Evolutionary conservation across 2,113 vertebrate species (phyloP).

Genomic region (Anser brachyrhynchus): DNA sequence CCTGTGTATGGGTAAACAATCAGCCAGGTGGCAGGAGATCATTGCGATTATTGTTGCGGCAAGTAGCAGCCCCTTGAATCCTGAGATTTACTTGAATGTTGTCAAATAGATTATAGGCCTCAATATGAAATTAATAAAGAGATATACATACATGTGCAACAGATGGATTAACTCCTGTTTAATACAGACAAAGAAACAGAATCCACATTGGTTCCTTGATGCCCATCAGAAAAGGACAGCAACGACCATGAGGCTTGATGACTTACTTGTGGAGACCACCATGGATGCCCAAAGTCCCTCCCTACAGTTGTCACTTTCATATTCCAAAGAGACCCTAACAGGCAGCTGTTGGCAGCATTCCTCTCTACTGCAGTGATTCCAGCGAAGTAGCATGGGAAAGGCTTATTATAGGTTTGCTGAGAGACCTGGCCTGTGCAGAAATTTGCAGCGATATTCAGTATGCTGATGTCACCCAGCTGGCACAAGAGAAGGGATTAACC

Average conservation of each 20-base stretch:
- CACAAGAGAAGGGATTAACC: constrained; percentile 24
- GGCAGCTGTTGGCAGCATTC: background rate
- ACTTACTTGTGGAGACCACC: background rate
- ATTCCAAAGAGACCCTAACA: background rate
- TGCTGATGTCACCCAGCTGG: constrained; percentile 49
- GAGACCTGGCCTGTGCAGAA: background rate
- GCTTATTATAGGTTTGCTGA: fast-evolving
- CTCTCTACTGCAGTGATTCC: background rate
- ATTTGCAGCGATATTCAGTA: background rate
- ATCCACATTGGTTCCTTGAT: background rate
- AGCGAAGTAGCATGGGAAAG: background rate
- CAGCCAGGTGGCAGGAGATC: background rate
- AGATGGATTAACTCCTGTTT: background rate
- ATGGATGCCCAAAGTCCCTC: background rate
- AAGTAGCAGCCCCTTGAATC: background rate
- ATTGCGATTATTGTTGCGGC: background rate
- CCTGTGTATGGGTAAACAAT: background rate
- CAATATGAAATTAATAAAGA: background rate
- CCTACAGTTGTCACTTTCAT: background rate
- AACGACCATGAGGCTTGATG: background rate
- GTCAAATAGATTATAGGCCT: background rate
- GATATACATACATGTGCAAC: background rate
- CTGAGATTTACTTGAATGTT: background rate
- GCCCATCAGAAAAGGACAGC: background rate
- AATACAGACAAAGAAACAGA: background rate